A percentile compares a stretch with the other conserved stretches of the same genome.
These are phyloP conservation scores for Botia kubotai DNA, from an alignment of 2,797 vertebrate species.

Conservation along the genomic window DNA sequence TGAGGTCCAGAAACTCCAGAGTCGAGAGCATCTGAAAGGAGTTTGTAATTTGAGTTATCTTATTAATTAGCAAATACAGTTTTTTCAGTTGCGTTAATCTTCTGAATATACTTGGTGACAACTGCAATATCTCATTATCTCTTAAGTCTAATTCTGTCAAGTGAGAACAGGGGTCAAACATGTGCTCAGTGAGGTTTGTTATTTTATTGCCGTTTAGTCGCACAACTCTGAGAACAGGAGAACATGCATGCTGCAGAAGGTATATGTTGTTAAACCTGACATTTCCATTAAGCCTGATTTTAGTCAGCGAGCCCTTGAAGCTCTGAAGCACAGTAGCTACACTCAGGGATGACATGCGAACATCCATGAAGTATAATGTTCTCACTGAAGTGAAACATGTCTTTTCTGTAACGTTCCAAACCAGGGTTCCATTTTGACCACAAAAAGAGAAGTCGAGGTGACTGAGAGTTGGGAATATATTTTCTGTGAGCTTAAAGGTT, in stretches of 20 bases:
- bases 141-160: slow-evolving; percentile 53
- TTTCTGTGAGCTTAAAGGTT: slow-evolving; percentile 50
- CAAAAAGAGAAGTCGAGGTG: slow-evolving; percentile 59
- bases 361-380: slow-evolving; percentile 58
- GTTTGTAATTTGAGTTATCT: slow-evolving; percentile 38
- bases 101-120: slow-evolving; percentile 55
- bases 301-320: slow-evolving; percentile 50
- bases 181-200: slow-evolving; percentile 13
- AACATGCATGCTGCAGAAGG: slow-evolving; percentile 65
- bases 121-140: slow-evolving; percentile 30
- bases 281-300: slow-evolving; percentile 62
- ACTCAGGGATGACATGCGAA: slow-evolving; percentile 49
- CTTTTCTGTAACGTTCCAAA: slow-evolving; percentile 51
- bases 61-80: slow-evolving; percentile 45
- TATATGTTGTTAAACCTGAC: slow-evolving; percentile 56
- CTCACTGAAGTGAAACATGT: slow-evolving; percentile 60
- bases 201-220: slow-evolving; percentile 64
- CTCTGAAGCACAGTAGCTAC: slow-evolving; percentile 53
- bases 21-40: slow-evolving; percentile 54
- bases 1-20: slow-evolving; percentile 63
- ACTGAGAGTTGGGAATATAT: slow-evolving; percentile 57
- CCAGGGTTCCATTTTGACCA: slow-evolving; percentile 43
- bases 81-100: slow-evolving; percentile 38
- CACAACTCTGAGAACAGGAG: slow-evolving; percentile 59
- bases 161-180: slow-evolving; percentile 48